phyloP scores from a whole-genome alignment of 2,888 invertebrate species.

The Pyrocoelia pectoralis region DNA sequence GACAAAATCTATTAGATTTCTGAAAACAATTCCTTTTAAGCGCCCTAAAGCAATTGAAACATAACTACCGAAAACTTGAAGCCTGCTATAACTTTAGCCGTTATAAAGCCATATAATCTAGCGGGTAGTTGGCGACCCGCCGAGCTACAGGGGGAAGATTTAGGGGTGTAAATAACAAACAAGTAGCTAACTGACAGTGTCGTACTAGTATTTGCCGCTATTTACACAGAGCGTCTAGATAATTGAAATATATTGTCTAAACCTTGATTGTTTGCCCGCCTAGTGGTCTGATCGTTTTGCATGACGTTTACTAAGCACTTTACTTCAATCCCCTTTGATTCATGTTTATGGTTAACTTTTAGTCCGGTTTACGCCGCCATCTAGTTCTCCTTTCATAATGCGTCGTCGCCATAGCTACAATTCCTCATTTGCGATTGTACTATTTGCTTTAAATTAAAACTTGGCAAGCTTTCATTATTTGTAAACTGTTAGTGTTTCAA shows the following conservation, averaged over 20 bases:
- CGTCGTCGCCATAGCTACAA: neutral
- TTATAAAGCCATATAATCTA: constrained; percentile 49
- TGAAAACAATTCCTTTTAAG: constrained; percentile 38
- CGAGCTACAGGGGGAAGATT: constrained; percentile 40
- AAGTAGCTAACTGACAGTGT: constrained; percentile 59
- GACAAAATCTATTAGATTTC: constrained; percentile 31
- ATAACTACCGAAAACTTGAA: constrained; percentile 45
- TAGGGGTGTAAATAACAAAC: constrained; percentile 58
- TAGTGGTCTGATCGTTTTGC: constrained; percentile 46
- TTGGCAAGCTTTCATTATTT: neutral
- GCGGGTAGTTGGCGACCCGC: constrained; percentile 48
- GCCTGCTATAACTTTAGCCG: constrained; percentile 38
- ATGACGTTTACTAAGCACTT: constrained; percentile 47
- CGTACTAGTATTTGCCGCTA: constrained; percentile 51
- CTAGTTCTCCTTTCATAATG: neutral
- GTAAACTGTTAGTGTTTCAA: no score
- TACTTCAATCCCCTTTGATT: constrained; percentile 43
- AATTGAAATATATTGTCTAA: constrained; percentile 60
- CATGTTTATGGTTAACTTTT: constrained; percentile 50
- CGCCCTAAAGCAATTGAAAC: constrained; percentile 45
- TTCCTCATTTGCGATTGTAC: neutral
- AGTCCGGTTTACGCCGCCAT: constrained; percentile 18
- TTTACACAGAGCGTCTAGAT: constrained; percentile 52
- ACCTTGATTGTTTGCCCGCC: constrained; percentile 54
- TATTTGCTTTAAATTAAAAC: neutral